Base-by-base conservation (phyloP, 2,888 invertebrate species). In the Chrysina gloriosa region DNA sequence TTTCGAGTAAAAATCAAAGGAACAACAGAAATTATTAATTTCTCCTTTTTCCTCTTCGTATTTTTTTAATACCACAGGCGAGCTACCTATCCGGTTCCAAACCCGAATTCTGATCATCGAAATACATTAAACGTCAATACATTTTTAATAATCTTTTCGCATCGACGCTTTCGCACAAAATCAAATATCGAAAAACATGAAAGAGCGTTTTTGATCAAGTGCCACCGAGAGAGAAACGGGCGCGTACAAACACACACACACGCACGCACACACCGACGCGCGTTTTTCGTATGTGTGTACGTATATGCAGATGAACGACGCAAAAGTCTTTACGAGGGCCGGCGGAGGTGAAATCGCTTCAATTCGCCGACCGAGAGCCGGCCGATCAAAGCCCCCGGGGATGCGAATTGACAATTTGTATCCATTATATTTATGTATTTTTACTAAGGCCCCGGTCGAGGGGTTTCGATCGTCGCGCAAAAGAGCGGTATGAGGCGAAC, bases 361-460 rank as follows among this genome's bases (percentile, higher is more conserved):
- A 36, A 56, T 56, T 39, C 56, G 56, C 27, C 14, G 11, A 58
- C 68, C 66, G 75, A 73, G 75, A n/a, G 74, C 75, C 70, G 74
- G 77, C 79, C 78, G 79, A 81, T 80, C 80, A 79, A 79, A 73
- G 56, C 50, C 81, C 80, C 78, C 77, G 74, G 78, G 80, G 80
- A 78, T 77, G 78, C 74, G 77, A 78, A 80, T 80, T 80, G 81
- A 80, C 81, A 80, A 80, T 80, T 81, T 80, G 81, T 80, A 79
- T 81, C 79, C 81, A 80, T 80, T 81, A 81, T 80, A 80, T 81
- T 80, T 80, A 81, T 81, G 81, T 80, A 80, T 81, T 80, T 81
- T 80, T 79, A 79, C 78, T 80, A 79, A 80, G 79, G 66, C 78
- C 77, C 23, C 39, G 21, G n/a, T 23, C 23, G 39, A 23, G n/a